Evolutionary conservation across 2,888 invertebrate species (phyloP).

Genomic region (Mycalesis mineus): DNA sequence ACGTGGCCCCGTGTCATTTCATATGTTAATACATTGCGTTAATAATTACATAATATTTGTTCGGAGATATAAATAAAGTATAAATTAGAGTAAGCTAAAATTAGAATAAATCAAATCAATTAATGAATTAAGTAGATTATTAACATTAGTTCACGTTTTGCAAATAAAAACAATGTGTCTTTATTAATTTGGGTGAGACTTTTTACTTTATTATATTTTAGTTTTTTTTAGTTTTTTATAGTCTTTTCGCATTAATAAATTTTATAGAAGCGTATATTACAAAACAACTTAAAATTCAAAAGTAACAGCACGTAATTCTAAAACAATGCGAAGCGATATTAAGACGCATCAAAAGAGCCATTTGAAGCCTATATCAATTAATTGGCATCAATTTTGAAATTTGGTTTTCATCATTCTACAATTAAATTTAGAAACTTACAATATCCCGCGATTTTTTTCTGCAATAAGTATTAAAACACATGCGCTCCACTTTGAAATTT

Average conservation of each 20-base stretch:
- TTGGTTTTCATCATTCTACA: no score
- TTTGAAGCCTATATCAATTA: no score
- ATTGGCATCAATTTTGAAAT: no score
- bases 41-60: constrained; percentile 16
- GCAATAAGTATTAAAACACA: no score
- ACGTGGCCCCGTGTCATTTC: constrained; percentile 37
- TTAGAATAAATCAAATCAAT: neutral
- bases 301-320: neutral
- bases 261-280: neutral
- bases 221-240: neutral
- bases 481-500: no score
- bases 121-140: neutral
- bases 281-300: neutral
- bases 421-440: no score
- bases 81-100: neutral
- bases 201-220: neutral
- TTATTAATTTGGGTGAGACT: neutral
- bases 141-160: neutral
- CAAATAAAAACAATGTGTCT: neutral
- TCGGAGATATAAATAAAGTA: neutral
- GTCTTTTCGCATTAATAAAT: neutral
- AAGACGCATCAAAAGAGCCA: no score
- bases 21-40: constrained; percentile 21
- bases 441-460: no score
- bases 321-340: neutral